Evolutionary conservation across 2,113 vertebrate genomes (phyloP).

Genomic region (Strix aluco): DNA sequence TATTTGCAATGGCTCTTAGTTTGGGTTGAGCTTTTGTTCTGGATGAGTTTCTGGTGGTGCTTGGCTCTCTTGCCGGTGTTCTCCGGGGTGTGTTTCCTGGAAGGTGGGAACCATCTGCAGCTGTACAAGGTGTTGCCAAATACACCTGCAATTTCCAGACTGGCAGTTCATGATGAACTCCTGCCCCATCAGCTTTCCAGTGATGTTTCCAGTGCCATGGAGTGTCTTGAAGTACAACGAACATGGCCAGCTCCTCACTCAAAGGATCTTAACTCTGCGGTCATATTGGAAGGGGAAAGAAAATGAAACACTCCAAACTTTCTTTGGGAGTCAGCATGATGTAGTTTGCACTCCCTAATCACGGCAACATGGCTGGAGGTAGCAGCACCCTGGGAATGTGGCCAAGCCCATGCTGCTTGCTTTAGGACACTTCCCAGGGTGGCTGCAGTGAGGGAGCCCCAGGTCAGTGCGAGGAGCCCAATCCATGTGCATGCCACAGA

Average conservation of each 20-base stretch:
- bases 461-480: accelerated
- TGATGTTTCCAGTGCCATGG: background rate
- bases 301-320: accelerated
- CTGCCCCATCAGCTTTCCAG: background rate
- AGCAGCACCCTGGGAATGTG: background rate
- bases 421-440: background rate
- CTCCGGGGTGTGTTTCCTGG: background rate
- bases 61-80: background rate
- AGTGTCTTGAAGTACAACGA: background rate
- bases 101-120: background rate
- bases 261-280: background rate
- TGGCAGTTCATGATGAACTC: background rate
- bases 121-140: background rate
- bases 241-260: background rate
- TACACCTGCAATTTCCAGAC: background rate
- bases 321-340: background rate
- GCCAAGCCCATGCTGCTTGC: accelerated
- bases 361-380: background rate
- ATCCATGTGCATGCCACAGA: accelerated
- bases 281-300: background rate
- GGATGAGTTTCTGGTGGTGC: background rate
- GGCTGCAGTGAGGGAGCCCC: background rate
- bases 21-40: background rate
- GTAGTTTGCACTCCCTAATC: background rate
- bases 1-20: background rate